Evolutionary conservation across 2,113 vertebrate genomes (phyloP), one percentile per base, ranked within the genome.

Genomic region (Speoplatyrhinus poulsoni): DNA sequence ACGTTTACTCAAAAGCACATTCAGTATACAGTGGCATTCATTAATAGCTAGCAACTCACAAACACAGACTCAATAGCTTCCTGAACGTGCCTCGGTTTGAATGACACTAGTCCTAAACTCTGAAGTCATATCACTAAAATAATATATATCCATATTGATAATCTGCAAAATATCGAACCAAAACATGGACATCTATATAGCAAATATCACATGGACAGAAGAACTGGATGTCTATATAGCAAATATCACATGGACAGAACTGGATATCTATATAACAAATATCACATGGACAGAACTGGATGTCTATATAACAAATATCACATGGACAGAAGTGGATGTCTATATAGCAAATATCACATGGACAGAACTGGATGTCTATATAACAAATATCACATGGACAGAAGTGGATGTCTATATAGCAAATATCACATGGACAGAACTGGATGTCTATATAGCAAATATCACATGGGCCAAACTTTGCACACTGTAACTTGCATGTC

Each of bases 401-500:
- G n/a, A n/a, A n/a, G n/a, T 10, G 11, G 6, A 65, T 48, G 49
- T 56, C 32, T 65, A 19, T 72, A 60, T 16, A 16, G 13, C 7
- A 7, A 60, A 46, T 10, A 73, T 68, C 63, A 71, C 60, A 65
- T 63, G 19, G 59, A 36, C 19, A 19, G 19, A 19, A 19, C 19
- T 19, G 19, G 1, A 19, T 19, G 19, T 19, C 19, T 19, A 19
- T 19, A 19, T 19, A 19, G 19, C 19, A 19, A 19, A 19, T 19
- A 19, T 19, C 19, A 19, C 19, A 19, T 19, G 19, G 19, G 2
- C 67, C 62, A 67, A 77, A 76, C 16, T 26, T 26, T 26, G 19
- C 19, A 26, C 26, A 26, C 26, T 26, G 52, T 46, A 32, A 32
- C 60, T 6, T 80, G 16, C 56, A 73, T 62, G 76, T 76, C 46